Evolutionary conservation across 2,888 invertebrate genomes (phyloP).

Genomic region (Drosophila neoperkinsi): DNA sequence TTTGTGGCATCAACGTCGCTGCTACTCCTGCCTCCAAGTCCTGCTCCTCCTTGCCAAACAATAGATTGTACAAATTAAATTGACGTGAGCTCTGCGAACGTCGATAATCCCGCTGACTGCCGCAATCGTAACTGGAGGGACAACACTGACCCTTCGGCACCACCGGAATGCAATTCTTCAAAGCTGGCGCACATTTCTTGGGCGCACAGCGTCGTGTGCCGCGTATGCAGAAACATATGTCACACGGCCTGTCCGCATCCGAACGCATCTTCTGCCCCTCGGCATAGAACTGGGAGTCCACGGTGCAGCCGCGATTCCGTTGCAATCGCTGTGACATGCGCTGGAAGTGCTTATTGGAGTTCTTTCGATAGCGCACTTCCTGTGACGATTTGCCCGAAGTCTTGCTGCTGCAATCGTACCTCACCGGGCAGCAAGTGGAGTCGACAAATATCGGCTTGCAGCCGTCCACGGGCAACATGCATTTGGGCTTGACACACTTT

Average conservation of each 20-base stretch:
- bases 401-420: conserved; percentile 89
- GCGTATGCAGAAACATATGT: conserved; percentile 92
- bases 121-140: conserved; percentile 93
- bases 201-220: conserved; percentile 91
- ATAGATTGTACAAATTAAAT: conserved; percentile 83
- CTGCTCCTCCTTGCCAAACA: conserved; percentile 82
- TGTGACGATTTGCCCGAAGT: conserved; percentile 82
- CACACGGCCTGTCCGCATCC: conserved; percentile 86
- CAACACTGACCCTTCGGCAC: conserved; percentile 92
- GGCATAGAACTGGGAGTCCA: conserved; percentile 87
- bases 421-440: conserved; percentile 90
- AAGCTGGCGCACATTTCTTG: conserved; percentile 90
- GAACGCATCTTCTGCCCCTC: conserved; percentile 90
- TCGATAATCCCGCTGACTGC: conserved; percentile 86
- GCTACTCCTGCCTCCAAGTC: conserved; percentile 41
- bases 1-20: conserved; percentile 44
- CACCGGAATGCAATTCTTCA: conserved; percentile 91
- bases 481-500: conserved; percentile 92
- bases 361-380: conserved; percentile 81
- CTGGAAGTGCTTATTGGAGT: conserved; percentile 83
- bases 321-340: conserved; percentile 83
- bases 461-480: conserved; percentile 91
- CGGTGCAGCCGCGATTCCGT: conserved; percentile 87
- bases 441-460: conserved; percentile 85
- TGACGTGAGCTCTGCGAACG: conserved; percentile 82